Evolutionary conservation across 1,140 invertebrate genomes (phyloP), one percentile per base, ranked within the genome.

Genomic region (Papilio machaon): DNA sequence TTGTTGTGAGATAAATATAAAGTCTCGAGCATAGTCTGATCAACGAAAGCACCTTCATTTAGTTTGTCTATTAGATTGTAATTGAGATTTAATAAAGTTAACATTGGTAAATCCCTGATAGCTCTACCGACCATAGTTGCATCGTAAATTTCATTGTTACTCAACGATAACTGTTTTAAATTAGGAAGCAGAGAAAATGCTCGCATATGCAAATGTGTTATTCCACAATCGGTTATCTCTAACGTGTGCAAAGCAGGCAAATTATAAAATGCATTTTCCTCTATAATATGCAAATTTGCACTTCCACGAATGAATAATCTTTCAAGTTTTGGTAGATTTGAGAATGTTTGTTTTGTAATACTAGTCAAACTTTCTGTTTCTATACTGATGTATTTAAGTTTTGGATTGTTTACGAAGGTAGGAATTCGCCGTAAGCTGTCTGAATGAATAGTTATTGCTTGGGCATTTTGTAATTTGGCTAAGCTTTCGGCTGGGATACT

Each of bases 361-460:
- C 97, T 97, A 1, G 96, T 90, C 38, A 98, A 89, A 4, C 96
- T 96, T 46, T 95, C 95, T 0, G 97, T 97, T 85, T 98, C 96
- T 8, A 97, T 95, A 91, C 96, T 96, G 38, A 97, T 83, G 83
- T 97, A 97, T 82, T 95, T 95, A 11, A 97, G 88, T 87, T 96
- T 96, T 4, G 95, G 94, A 75, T 97, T 91, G 35, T 96, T 96
- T 0, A 96, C 95, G 78, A 97, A 96, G 64, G 95, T 95, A 0
- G 97, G 97, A 80, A 97, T 90, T 80, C 97, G 95, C 85, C 97
- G 97, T 82, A 98, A 94, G 75, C 95, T 95, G 80, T 97, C 96
- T 9, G 97, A 97, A 88, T 97, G 96, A 81, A 98, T 95, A 0
- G 98, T 98, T 47, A 98, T 95, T 0, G 98, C 98, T 94, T 98